Base-by-base conservation (phyloP, 2,888 invertebrate species). In the Podabrus alpinus region DNA sequence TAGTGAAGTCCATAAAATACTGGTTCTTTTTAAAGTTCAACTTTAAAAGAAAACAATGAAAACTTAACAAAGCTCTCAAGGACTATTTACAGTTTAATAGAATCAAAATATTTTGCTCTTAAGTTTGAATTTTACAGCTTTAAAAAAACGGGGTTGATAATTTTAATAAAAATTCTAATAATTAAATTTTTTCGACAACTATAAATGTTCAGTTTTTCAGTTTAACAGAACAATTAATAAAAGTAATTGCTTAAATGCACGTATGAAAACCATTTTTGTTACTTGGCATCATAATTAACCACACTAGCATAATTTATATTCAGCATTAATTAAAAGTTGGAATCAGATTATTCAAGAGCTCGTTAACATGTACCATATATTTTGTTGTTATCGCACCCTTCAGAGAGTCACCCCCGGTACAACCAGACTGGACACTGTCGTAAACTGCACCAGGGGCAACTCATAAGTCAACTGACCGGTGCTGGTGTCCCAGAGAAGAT, bases 331-430 rank as follows among this genome's bases (percentile, higher is more conserved):
- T 76, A 76, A 76, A 76, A 73, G 73, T 71, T 68, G 29, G 62
- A 76, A 76, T 76, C 76, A 73, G 76, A 73, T 76, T 73, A 73
- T 76, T 73, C 66, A 73, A 68, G 64, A 73, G 73, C 73, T 76
- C 74, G 74, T 74, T 74, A 74, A 71, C 71, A 71, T 71, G 74
- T 71, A 68, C 73, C 64, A 77, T 77, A 77, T 74, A 77, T 74
- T 72, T 59, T 66, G 60, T 67, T 61, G 77, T 77, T 77, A 77
- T 77, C 77, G 72, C 73, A 71, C 76, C 76, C 76, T 67, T 76
- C 69, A 71, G 29, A 62, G 68, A 17, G 59, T 19, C 71, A 73
- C 76, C 76, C 76, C 59, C 24, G 69, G n/a, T 70, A 70, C 71
- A 74, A 59, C 68, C 66, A 61, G 16, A 60, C 62, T 67, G 73